Base-by-base conservation (phyloP, 2,797 vertebrate genomes). In the Denticeps clupeoides region DNA sequence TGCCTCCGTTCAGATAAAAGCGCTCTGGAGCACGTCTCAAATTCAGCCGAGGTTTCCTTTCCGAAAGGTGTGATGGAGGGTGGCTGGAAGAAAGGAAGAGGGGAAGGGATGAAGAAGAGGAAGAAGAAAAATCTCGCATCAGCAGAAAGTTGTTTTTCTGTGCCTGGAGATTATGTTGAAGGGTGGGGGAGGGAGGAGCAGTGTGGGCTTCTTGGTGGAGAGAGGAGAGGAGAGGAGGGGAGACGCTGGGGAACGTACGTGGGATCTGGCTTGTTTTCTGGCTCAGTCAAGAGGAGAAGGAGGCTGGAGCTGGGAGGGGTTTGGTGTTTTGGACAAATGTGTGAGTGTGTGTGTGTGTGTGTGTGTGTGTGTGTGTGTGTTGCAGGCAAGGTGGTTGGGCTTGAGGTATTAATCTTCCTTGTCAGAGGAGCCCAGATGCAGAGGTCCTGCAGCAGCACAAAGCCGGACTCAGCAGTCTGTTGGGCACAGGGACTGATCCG, bases 401-500 rank as follows among this genome's bases (percentile, higher is more conserved):
- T 64, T 72, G 74, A 84, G 89, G 87, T 90, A 97, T 93, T 96
- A 93, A 95, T 96, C 91, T 94, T 91, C 79, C 86, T 87, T 93
- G 91, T 94, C 93, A 96, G 87, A 83, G 80, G 74, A 80, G 87
- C 85, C 84, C 92, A 98, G 89, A 97, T 93, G 91, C 86, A 89
- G 84, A 87, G 85, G 83, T 86, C 86, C 83, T 85, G 87, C 86
- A 83, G 73, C 86, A 91, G 84, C 87, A 91, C 89, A 95, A 91
- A 84, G 87, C 85, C 81, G 82, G 88, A 93, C 89, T 95, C 92
- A 95, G 91, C 93, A 96, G 78, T 89, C 76, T 81, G 63, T 22
- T 60, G 64, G 79, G 72, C 71, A 70, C 57, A 64, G 64, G 74
- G 70, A 71, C 67, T 62, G n/a, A n/a, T n/a, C n/a, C n/a, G n/a